A percentile compares a stretch with the other conserved stretches of the same genome.
Evolutionary conservation across 2,888 invertebrate species (phyloP).

Genomic region (Acleris emargana): DNA sequence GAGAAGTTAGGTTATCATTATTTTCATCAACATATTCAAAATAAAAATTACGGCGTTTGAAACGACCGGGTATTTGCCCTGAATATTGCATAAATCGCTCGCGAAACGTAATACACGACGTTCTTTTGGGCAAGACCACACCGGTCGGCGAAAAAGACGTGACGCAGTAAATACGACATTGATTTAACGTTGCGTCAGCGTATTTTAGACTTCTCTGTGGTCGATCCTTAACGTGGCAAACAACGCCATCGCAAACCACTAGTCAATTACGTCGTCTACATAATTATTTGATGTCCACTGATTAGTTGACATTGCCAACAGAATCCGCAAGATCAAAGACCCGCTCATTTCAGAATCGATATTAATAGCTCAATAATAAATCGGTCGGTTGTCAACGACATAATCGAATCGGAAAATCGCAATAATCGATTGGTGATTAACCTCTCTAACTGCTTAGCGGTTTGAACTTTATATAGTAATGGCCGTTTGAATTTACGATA

Average conservation of each 20-base stretch:
- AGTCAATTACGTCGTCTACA: neutral
- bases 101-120: too few species aligned
- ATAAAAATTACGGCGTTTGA: too few species aligned
- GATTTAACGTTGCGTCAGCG: too few species aligned
- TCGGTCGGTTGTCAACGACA: conserved; percentile 21
- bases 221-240: neutral
- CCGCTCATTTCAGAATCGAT: conserved; percentile 21
- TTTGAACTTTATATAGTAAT: conserved; percentile 31
- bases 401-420: conserved; percentile 24
- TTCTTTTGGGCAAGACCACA: too few species aligned
- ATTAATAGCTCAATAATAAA: conserved; percentile 23
- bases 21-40: too few species aligned
- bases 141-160: too few species aligned
- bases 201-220: too few species aligned
- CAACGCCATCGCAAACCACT: conserved; percentile 1
- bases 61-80: too few species aligned
- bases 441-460: conserved; percentile 15
- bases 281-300: conserved; percentile 13
- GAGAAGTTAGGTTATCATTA: too few species aligned
- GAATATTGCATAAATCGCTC: too few species aligned
- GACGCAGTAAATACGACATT: too few species aligned
- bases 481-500: conserved; percentile 1
- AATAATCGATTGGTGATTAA: conserved; percentile 25
- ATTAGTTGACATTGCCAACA: conserved; percentile 25
- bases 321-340: conserved; percentile 13